A percentile compares a stretch with the other conserved stretches of the same genome.
Conservation (phyloP, 2,888 invertebrate species). For the Thecocarcelia acutangulata region DNA sequence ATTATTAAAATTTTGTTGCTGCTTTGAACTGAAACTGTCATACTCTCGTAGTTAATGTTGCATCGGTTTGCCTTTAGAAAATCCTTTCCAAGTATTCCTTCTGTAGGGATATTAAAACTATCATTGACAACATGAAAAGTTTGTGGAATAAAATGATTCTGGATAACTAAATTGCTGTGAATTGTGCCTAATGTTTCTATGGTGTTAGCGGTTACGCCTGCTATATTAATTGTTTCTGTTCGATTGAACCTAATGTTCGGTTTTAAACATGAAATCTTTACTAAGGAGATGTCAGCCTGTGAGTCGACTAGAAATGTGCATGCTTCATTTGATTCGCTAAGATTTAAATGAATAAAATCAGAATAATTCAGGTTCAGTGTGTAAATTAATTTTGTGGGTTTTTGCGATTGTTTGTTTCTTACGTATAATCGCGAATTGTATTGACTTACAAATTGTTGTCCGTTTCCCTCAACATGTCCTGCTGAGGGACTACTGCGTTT, state of each 20-base stretch:
- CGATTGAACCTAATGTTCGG: background rate
- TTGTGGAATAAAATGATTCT: background rate
- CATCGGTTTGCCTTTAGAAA: background rate
- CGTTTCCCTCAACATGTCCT: conserved; percentile 9
- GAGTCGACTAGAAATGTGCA: conserved; percentile 17
- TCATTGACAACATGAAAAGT: background rate
- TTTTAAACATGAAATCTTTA: conserved; percentile 12
- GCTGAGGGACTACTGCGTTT: conserved; percentile 26
- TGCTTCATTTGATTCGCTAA: background rate
- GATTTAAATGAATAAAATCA: conserved; percentile 4
- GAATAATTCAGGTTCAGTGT: conserved; percentile 26
- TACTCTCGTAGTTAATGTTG: too few relatives aligned
- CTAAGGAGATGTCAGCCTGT: too few relatives aligned
- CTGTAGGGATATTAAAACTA: background rate
- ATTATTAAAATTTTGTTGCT: too few relatives aligned
- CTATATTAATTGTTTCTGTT: background rate
- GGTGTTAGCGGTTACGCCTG: conserved; percentile 3
- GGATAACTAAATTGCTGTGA: too few relatives aligned
- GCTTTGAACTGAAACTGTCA: too few relatives aligned
- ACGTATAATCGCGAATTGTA: background rate
- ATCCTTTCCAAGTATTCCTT: background rate
- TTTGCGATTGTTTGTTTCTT: background rate
- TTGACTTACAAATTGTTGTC: background rate
- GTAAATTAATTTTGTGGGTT: conserved; percentile 4
- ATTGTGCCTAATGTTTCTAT: background rate